Percentiles rank a stretch among this genome's conserved stretches.
Conservation (phyloP, 2,888 invertebrate species). For the Amorpha juglandis region DNA sequence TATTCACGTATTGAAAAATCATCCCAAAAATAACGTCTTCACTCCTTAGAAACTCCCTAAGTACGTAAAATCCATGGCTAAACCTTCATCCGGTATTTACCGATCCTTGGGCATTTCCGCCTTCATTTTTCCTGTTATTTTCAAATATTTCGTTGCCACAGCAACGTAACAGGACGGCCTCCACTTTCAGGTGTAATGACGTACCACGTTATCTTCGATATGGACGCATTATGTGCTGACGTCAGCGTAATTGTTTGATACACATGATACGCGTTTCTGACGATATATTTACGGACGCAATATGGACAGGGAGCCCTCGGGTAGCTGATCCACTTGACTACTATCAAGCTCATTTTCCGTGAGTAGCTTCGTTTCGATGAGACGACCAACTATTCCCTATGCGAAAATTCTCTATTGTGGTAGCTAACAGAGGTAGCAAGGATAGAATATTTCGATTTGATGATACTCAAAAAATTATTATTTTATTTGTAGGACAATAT, state of each 20-base stretch:
- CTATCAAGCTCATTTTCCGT: no score
- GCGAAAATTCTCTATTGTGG: no score
- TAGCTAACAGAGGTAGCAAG: no score
- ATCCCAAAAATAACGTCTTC: background rate
- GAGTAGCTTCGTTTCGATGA: no score
- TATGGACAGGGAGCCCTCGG: no score
- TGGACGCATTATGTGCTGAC: background rate
- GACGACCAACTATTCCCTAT: no score
- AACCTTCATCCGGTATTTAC: conserved; percentile 30
- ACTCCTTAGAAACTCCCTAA: conserved; percentile 26
- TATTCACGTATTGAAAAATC: no score
- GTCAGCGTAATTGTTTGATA: conserved; percentile 5
- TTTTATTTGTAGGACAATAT: no score
- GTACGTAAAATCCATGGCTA: conserved; percentile 40
- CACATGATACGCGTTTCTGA: background rate
- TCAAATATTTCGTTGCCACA: conserved; percentile 24
- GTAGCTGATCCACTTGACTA: no score
- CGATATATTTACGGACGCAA: background rate
- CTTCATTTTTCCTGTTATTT: conserved; percentile 28
- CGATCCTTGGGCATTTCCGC: conserved; percentile 30
- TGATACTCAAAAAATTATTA: no score
- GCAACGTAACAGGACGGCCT: conserved; percentile 31
- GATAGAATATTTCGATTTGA: no score
- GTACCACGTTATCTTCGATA: conserved; percentile 12
- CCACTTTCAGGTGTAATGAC: background rate